Evolutionary conservation across 2,113 vertebrate genomes (phyloP).

Genomic region (Sciurus niger): DNA sequence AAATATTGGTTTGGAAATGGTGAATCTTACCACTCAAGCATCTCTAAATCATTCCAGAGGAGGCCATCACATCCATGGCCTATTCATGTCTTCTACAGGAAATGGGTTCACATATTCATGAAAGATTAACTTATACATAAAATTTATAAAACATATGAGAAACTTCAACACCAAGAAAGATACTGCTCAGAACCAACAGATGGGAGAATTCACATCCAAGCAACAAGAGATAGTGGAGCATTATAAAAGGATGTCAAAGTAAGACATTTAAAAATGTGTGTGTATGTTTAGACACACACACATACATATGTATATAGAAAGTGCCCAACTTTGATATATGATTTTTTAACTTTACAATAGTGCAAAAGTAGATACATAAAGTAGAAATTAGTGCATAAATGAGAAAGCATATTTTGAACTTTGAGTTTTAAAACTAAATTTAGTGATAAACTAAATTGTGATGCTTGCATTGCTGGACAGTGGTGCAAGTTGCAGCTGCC

Average conservation of each 20-base stretch:
- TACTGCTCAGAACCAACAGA: constrained; percentile 36
- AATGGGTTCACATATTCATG: constrained; percentile 26
- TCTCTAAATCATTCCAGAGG: constrained; percentile 6
- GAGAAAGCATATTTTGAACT: not conserved
- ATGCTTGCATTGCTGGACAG: not conserved
- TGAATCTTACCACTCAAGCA: not conserved
- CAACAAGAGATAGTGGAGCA: constrained; percentile 10
- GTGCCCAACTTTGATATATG: not conserved
- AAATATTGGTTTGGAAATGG: constrained; percentile 20
- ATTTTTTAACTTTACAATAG: not conserved
- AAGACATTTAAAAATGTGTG: not conserved
- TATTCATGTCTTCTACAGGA: constrained; percentile 41
- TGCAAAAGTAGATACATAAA: not conserved
- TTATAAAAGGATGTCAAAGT: constrained; percentile 19
- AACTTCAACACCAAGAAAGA: constrained; percentile 39
- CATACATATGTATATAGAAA: not conserved
- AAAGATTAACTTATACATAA: constrained; percentile 22
- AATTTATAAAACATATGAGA: constrained; percentile 38
- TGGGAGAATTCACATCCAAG: not conserved
- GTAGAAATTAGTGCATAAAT: not conserved
- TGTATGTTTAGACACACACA: not conserved
- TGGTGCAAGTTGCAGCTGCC: not conserved
- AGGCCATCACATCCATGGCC: not conserved
- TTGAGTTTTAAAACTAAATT: no score
- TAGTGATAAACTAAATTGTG: not conserved